Conservation (phyloP, 2,797 vertebrate species). For the Rhincodon typus region DNA sequence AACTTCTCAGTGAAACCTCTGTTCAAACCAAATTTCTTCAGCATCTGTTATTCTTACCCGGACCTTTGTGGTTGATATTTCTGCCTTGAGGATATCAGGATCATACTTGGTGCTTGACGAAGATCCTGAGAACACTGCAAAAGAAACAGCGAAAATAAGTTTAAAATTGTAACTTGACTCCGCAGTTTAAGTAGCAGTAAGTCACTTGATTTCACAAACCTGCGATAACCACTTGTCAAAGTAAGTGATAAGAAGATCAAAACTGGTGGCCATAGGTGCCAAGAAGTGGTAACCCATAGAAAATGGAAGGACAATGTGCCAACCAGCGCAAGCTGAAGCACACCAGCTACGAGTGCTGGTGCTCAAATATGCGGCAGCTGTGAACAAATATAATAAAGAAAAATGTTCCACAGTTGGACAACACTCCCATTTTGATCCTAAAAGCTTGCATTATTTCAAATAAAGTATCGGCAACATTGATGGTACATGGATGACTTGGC, state of each 20-base stretch:
- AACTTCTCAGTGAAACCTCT: background rate
- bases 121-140: slow-evolving; percentile 68
- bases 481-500: background rate
- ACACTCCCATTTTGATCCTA: background rate
- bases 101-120: slow-evolving; percentile 76
- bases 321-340: background rate
- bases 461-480: background rate
- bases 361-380: background rate
- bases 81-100: slow-evolving; percentile 74
- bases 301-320: background rate
- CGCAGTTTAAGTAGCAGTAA: background rate
- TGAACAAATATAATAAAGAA: background rate
- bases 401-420: background rate
- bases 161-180: background rate
- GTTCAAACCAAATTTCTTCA: background rate
- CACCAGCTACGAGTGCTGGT: background rate
- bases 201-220: background rate
- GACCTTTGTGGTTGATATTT: slow-evolving; percentile 72
- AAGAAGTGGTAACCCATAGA: background rate
- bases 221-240: background rate
- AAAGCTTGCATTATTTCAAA: background rate
- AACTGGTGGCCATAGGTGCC: too few species aligned
- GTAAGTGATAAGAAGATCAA: background rate
- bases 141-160: background rate
- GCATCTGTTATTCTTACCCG: slow-evolving; percentile 57